These are phyloP conservation scores for Agrotis clavis DNA, from an alignment of 2,888 invertebrate genomes.

Conservation along the genomic window DNA sequence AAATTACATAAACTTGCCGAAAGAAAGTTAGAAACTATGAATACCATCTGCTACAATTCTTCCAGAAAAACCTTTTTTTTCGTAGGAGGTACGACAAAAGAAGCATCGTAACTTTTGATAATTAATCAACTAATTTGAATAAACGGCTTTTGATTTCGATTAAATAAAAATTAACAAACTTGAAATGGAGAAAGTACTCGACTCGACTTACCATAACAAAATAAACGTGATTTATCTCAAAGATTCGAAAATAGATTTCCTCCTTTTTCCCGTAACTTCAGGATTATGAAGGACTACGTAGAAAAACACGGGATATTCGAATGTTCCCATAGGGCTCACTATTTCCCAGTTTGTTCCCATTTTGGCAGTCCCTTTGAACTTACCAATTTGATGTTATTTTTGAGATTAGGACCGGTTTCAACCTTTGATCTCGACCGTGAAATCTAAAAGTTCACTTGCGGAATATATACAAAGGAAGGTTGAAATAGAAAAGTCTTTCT, in stretches of 20 bases:
- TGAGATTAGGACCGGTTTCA: conserved; percentile 20
- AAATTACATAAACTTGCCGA: too few species aligned
- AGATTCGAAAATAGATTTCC: not conserved
- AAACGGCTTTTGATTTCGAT: not conserved
- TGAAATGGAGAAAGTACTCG: not conserved
- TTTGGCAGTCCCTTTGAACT: conserved; percentile 30
- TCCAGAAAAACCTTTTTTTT: too few species aligned
- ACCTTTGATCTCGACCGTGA: conserved; percentile 33
- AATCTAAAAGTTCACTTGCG: conserved; percentile 24
- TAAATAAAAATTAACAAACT: not conserved
- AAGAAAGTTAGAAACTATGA: too few species aligned
- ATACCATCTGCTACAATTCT: too few species aligned
- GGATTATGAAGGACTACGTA: conserved; percentile 1
- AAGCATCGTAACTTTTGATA: too few species aligned
- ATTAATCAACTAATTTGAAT: not conserved
- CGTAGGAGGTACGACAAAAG: too few species aligned
- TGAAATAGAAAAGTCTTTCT: not conserved
- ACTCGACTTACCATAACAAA: not conserved
- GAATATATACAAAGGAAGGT: conserved; percentile 7
- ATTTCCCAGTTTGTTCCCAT: not conserved
- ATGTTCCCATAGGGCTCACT: conserved; percentile 14
- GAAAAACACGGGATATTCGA: conserved; percentile 12
- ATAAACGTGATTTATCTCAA: not conserved
- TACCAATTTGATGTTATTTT: conserved; percentile 34
- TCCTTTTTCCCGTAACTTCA: conserved; percentile 4